These are phyloP conservation scores for Cyclopterus lumpus DNA, from an alignment of 2,797 vertebrate genomes.

Conservation along the genomic window DNA sequence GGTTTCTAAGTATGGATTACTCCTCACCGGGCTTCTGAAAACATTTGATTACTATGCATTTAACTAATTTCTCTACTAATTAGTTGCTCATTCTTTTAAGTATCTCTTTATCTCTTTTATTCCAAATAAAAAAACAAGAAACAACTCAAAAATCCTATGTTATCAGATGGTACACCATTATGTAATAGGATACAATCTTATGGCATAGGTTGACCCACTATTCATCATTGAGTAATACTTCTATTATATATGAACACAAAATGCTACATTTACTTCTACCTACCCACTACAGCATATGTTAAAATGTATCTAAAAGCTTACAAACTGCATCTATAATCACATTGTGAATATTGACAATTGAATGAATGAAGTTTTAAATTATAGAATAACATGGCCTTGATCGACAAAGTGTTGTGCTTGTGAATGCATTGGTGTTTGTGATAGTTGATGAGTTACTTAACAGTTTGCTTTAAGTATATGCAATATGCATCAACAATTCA, in stretches of 20 bases:
- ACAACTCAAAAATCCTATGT: not conserved
- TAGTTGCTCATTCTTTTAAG: not conserved
- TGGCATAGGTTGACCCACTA: not conserved
- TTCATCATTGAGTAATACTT: not conserved
- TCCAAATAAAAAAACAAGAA: constrained; percentile 5
- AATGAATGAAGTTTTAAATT: constrained; percentile 37
- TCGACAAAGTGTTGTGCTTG: constrained; percentile 67
- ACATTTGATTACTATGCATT: not conserved
- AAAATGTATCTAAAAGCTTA: constrained; percentile 16
- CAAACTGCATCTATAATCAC: constrained; percentile 72
- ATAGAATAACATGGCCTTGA: constrained; percentile 46
- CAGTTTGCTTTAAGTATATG: constrained; percentile 32
- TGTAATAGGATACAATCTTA: not conserved
- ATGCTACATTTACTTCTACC: constrained; percentile 6
- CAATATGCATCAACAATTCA: constrained; percentile 22
- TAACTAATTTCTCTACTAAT: not conserved
- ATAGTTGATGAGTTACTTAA: constrained; percentile 28
- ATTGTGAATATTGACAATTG: constrained; percentile 60
- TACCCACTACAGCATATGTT: not conserved
- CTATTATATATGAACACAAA: not conserved
- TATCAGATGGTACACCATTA: not conserved
- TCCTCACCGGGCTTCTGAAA: not conserved
- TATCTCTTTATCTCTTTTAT: not conserved
- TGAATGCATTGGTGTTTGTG: constrained; percentile 66
- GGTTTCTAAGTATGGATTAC: not conserved